Base-by-base conservation (phyloP, 2,888 invertebrate species). In the Andrena minutula region DNA sequence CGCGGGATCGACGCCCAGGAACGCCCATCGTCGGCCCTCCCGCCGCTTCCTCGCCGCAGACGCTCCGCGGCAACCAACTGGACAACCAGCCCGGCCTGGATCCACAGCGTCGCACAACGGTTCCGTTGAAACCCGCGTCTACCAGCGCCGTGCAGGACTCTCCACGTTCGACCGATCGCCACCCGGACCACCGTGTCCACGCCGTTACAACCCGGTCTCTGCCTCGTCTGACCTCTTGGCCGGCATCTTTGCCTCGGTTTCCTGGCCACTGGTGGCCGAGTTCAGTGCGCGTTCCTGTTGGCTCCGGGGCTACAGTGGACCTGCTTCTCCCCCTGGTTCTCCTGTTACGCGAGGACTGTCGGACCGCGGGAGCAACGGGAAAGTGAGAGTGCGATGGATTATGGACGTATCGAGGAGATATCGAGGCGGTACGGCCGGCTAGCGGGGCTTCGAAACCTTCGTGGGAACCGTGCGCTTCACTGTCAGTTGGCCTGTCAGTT, bases 61-160 rank as follows among this genome's bases (percentile, higher is more conserved):
- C 92, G 93, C 87, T 90, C 88, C 92, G 92, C 92, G 92, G 92
- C 93, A 92, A 93, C 91, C 93, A 93, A 92, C 93, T 92, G 92
- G 92, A 93, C 92, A 92, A 91, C 91, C 92, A 91, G 93, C 91
- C 83, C 80, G 89, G 88, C 88, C 88, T 87, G 89, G 88, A 88
- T 89, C 86, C 89, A 90, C 90, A 89, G 86, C 88, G 87, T 88
- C 88, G 89, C 90, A 89, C 91, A 85, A 87, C 91, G 81, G 89
- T 88, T 90, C 88, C 86, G 89, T 90, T 86, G 87, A 91, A 91
- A 86, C 86, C 82, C 89, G 90, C 87, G 90, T 88, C 89, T 85
- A 86, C 89, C 91, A 85, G 89, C 86, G 76, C 76, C 88, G 88
- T 77, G 77, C 71, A 63, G 76, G 83, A 79, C 70, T 78, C 70